phyloP scores from a whole-genome alignment of 2,888 invertebrate genomes.

The Cremastobaeus sp. region DNA sequence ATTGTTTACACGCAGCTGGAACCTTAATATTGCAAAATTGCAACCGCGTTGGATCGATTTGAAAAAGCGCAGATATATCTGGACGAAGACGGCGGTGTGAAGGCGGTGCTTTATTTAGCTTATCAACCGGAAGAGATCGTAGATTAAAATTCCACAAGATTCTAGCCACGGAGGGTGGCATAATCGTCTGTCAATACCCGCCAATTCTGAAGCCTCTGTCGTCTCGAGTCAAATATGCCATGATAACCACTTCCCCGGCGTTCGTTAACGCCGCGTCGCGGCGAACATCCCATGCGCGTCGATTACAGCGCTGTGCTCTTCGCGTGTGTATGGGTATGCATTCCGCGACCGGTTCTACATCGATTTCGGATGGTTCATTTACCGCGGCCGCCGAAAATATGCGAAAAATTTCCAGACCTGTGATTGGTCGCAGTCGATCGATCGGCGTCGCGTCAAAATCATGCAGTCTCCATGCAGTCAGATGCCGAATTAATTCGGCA shows the following conservation, averaged over 20 bases:
- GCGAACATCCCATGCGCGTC: conserved; percentile 55
- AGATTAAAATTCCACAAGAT: conserved; percentile 64
- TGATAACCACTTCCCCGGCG: background rate
- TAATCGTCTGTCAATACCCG: conserved; percentile 46
- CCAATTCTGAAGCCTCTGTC: conserved; percentile 26
- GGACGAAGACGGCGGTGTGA: background rate
- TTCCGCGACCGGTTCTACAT: conserved; percentile 46
- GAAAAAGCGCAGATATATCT: background rate
- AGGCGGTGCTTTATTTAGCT: conserved; percentile 45
- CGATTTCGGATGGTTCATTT: conserved; percentile 29
- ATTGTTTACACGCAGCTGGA: no score
- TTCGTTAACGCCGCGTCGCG: conserved; percentile 11
- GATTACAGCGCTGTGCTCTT: conserved; percentile 63
- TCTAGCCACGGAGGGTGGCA: conserved; percentile 20
- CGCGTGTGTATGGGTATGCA: conserved; percentile 50
- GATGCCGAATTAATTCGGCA: conserved; percentile 36
- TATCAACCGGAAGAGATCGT: conserved; percentile 54
- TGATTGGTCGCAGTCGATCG: conserved; percentile 36
- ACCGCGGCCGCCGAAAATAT: conserved; percentile 18
- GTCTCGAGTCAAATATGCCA: conserved; percentile 48
- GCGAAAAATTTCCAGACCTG: conserved; percentile 20
- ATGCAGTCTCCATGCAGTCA: no score
- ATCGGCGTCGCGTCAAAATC: conserved; percentile 8
- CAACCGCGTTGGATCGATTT: no score
- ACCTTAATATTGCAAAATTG: no score